phyloP scores from a whole-genome alignment of 2,888 invertebrate species.

The Diaprepes abbreviatus region DNA sequence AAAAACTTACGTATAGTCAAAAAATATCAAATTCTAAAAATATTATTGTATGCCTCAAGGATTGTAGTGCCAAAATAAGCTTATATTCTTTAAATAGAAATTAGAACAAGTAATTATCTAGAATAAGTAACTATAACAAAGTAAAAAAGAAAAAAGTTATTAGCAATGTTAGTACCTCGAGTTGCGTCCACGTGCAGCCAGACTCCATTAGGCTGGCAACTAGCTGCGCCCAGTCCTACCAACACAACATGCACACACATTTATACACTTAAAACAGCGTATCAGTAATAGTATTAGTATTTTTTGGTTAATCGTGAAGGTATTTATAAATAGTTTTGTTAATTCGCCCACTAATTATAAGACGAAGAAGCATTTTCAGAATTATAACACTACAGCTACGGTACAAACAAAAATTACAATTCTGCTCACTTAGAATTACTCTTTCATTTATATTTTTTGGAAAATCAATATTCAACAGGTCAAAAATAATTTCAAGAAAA shows the following conservation, averaged over 20 bases:
- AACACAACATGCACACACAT: constrained; percentile 61
- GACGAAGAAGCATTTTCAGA: too few relatives aligned
- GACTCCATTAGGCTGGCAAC: constrained; percentile 88
- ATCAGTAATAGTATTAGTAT: constrained; percentile 2
- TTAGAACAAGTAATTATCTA: constrained; percentile 39
- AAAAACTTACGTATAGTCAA: too few relatives aligned
- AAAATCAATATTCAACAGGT: too few relatives aligned
- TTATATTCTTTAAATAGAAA: constrained; percentile 26
- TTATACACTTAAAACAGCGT: constrained; percentile 43
- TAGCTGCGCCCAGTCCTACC: constrained; percentile 88
- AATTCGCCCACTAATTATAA: too few relatives aligned
- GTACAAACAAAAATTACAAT: too few relatives aligned
- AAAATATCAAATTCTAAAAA: too few relatives aligned
- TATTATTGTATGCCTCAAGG: constrained; percentile 9
- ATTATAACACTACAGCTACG: too few relatives aligned
- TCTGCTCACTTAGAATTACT: too few relatives aligned
- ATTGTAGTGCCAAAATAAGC: constrained; percentile 15
- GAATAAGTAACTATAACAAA: constrained; percentile 6
- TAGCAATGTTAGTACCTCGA: constrained; percentile 74
- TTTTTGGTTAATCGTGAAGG: too few relatives aligned
- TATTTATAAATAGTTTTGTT: too few relatives aligned
- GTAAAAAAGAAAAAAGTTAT: constrained; percentile 13
- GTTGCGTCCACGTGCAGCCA: constrained; percentile 85
- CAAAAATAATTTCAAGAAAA: too few relatives aligned
- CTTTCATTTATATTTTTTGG: too few relatives aligned